Conservation (phyloP, 1,140 invertebrate genomes). For the Lordiphosa stackelbergi region DNA sequence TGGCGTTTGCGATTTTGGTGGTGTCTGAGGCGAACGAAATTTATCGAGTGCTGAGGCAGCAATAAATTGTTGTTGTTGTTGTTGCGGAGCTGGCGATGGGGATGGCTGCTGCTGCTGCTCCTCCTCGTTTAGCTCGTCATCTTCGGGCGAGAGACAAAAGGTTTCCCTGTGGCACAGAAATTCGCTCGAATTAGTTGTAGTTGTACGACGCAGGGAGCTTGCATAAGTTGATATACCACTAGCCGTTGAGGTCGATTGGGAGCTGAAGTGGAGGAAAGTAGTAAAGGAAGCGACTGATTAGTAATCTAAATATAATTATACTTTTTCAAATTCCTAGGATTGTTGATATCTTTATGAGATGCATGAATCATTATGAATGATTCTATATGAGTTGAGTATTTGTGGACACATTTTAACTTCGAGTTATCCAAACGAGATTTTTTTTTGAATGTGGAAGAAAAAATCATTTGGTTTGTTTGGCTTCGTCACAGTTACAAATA, state of each 20-base stretch:
- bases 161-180: constrained; percentile 76
- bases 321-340: too few relatives aligned
- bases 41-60: constrained; percentile 29
- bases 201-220: constrained; percentile 73
- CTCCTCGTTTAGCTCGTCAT: constrained; percentile 41
- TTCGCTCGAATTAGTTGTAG: constrained; percentile 76
- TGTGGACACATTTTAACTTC: too few relatives aligned
- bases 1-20: constrained; percentile 52
- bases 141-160: constrained; percentile 70
- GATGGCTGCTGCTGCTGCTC: constrained; percentile 21
- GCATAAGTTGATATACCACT: constrained; percentile 76
- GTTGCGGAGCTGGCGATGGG: constrained; percentile 12
- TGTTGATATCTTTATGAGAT: background rate
- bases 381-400: too few relatives aligned
- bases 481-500: too few relatives aligned
- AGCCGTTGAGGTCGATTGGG: constrained; percentile 77
- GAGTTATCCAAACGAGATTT: too few relatives aligned
- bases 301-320: background rate
- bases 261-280: constrained; percentile 35
- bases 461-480: too few relatives aligned
- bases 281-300: background rate
- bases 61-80: background rate
- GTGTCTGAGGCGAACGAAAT: constrained; percentile 45
- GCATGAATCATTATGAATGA: too few relatives aligned
- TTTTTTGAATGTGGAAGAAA: too few relatives aligned